Evolutionary conservation across 2,113 vertebrate species (phyloP).

Genomic region (Lampris incognitus): DNA sequence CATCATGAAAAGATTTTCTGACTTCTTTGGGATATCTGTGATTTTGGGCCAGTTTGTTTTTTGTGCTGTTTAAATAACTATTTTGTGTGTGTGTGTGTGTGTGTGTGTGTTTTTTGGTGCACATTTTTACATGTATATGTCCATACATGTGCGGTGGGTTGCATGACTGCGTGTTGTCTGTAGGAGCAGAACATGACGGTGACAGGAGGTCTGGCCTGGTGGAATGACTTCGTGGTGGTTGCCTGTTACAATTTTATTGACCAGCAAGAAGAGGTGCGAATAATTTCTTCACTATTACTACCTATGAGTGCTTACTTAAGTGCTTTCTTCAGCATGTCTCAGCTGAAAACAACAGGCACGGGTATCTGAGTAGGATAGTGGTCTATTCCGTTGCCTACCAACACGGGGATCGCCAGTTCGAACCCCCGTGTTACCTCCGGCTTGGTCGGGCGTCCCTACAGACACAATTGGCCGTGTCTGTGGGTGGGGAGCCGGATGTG

Average conservation of each 20-base stretch:
- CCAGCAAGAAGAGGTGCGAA: slow-evolving; percentile 92
- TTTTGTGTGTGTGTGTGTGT: neutral
- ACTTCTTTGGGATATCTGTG: too few relatives aligned
- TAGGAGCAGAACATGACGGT: slow-evolving; percentile 98
- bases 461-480: too few relatives aligned
- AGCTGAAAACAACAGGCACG: too few relatives aligned
- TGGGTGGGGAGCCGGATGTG: too few relatives aligned
- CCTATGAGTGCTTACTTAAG: too few relatives aligned
- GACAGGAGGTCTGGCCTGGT: slow-evolving; percentile 97
- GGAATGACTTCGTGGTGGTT: slow-evolving; percentile 96
- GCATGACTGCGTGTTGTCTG: neutral
- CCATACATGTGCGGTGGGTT: neutral
- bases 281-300: neutral
- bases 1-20: too few relatives aligned
- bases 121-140: neutral
- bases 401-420: too few relatives aligned
- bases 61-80: neutral
- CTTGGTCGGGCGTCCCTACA: too few relatives aligned
- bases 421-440: too few relatives aligned
- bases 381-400: too few relatives aligned
- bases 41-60: neutral
- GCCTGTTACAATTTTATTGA: slow-evolving; percentile 96
- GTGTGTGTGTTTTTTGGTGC: neutral
- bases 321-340: too few relatives aligned
- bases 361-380: too few relatives aligned